Base-by-base conservation (phyloP, 2,797 vertebrate species). In the Pangasius larnaudii region DNA sequence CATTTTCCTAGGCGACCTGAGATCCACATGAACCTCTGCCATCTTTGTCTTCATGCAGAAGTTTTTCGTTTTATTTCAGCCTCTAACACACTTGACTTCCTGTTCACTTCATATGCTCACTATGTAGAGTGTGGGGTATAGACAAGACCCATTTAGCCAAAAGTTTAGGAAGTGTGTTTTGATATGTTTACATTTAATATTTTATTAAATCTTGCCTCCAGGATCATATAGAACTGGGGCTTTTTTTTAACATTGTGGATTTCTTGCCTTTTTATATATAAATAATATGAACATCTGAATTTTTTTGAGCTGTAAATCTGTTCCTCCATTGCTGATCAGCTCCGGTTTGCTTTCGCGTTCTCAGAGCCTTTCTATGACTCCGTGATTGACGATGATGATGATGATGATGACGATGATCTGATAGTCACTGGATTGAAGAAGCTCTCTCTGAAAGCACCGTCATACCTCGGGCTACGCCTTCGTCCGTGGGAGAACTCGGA, bases 311-410 rank as follows among this genome's bases (percentile, higher is more conserved):
- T 75, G 42, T 27, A 56, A 36, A 59, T 2, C 19, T 36, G 78
- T 58, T 77, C 71, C 74, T 74, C 5, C 33, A 1, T 51, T 24
- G 1, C 8, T 79, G 77, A 78, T 74, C 61, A 24, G 2, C 14
- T 85, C 79, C 39, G 6, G 7, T 27, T 51, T 5, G 0, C 71
- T 84, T 56, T 13, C 11, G 24, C 86, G 72, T 92, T 89, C 86
- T 86, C 94, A 99, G 98, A 98, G 91, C 97, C 98, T 0, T 96
- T 97, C 85, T 99, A 99, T 0, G 98, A 99, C 93, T 97, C 96
- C 0, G 98, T 99, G 86, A 96, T 97, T 19, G 97, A 98, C 11
- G 97, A 98, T 58, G 97, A 98, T 1, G 96, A 98, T 39, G 39
- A 98, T 0, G 96, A 98, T n/a, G 97, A 65, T 0, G 85, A 98